Evolutionary conservation across 2,888 invertebrate species (phyloP).

Genomic region (Onchidella celtica): DNA sequence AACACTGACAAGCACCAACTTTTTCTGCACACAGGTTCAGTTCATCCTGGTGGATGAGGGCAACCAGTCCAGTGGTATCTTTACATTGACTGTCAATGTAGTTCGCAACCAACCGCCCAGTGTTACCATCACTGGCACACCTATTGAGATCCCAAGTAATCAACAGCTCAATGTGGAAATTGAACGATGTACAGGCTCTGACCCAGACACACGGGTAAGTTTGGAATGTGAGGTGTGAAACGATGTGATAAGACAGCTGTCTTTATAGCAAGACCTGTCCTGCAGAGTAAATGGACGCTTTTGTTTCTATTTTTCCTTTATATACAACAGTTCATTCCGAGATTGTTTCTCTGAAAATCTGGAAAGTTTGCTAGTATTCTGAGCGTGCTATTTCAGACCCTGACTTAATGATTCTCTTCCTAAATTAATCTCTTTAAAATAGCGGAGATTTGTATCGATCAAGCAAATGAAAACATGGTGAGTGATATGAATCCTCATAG

Average conservation of each 20-base stretch:
- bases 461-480: too few species aligned
- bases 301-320: background rate
- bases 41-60: slow-evolving; percentile 45
- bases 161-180: slow-evolving; percentile 53
- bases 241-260: too few species aligned
- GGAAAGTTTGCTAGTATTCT: too few species aligned
- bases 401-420: too few species aligned
- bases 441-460: too few species aligned
- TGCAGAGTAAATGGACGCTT: background rate
- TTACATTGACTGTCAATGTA: slow-evolving; percentile 57
- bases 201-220: slow-evolving; percentile 66
- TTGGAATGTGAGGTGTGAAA: too few species aligned
- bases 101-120: slow-evolving; percentile 68
- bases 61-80: slow-evolving; percentile 35
- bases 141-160: slow-evolving; percentile 56
- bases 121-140: slow-evolving; percentile 57
- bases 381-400: too few species aligned
- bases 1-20: too few species aligned
- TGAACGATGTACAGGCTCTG: slow-evolving; percentile 60
- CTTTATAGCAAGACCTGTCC: background rate
- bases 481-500: too few species aligned
- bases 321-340: too few species aligned
- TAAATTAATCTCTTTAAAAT: too few species aligned
- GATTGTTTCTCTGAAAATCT: too few species aligned
- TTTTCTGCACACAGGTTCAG: slow-evolving; percentile 42